phyloP scores from a whole-genome alignment of 2,113 vertebrate genomes.

The Phalacrocorax brasilianus region DNA sequence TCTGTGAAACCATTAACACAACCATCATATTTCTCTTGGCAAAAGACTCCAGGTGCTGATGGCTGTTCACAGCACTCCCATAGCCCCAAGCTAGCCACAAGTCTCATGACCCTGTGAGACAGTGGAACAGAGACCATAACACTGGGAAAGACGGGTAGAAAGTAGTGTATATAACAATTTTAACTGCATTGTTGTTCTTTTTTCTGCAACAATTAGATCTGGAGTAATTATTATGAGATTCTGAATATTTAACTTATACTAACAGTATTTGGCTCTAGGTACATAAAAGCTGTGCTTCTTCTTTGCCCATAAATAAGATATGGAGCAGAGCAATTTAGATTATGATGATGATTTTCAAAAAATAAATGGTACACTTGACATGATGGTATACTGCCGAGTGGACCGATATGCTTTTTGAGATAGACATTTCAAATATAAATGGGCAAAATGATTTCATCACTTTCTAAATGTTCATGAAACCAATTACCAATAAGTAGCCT shows the following conservation, averaged over 20 bases:
- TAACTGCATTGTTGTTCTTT: neutral
- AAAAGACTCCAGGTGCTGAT: neutral
- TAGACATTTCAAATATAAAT: conserved; percentile 2
- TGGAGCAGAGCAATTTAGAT: neutral
- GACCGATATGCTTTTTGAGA: neutral
- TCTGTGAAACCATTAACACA: neutral
- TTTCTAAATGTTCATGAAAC: conserved; percentile 15
- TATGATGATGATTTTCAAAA: neutral
- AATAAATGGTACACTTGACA: neutral
- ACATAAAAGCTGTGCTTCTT: neutral
- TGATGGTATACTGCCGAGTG: neutral
- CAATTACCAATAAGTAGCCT: conserved; percentile 13
- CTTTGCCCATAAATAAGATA: neutral
- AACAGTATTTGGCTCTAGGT: neutral
- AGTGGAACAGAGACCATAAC: accelerated
- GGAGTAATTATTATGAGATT: neutral
- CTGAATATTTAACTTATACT: neutral
- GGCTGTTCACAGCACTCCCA: neutral
- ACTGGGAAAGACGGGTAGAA: neutral
- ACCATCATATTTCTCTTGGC: neutral
- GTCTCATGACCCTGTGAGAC: neutral
- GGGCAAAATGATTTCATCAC: neutral
- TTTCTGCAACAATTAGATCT: neutral
- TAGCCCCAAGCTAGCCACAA: neutral
- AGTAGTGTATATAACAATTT: neutral